Evolutionary conservation across 2,113 vertebrate species (phyloP), one percentile per base, ranked within the genome.

Genomic region (Ceyx cyanopectus): DNA sequence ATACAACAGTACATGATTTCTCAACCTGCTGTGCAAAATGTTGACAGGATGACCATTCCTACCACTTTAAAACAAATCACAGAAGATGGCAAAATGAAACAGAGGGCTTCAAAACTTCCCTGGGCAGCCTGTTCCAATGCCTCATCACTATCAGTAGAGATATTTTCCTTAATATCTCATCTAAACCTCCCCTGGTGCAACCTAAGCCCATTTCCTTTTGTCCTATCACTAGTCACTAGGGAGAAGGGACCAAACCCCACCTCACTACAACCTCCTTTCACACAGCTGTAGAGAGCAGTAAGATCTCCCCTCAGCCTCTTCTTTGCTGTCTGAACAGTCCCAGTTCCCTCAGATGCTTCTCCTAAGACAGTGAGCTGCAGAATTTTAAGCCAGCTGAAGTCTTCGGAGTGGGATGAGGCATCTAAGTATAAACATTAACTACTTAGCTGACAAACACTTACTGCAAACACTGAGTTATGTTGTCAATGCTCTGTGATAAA

Each of bases 341-440:
- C 46, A 48, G 46, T 22, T 48, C 46, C 46, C 46, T 48, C 46
- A 22, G 46, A 48, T 48, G 46, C 46, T 48, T 22, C 46, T 48
- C 46, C 11, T 48, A 48, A 48, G 46, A 12, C 67, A 89, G 8
- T 16, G 34, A 76, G 30, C 40, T 69, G 58, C 32, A 32, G 57
- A 27, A 93, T 54, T 93, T 79, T 89, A 92, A 92, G 30, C 50
- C 48, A 85, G 32, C 14, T 61, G 24, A 81, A 89, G 48, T 11
- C 66, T 92, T 67, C 91, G 74, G 40, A 87, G 75, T 76, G 67
- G 70, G 70, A 87, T 62, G n/a, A 77, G 37, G 22, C 78, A 70
- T 37, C 32, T 1, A 7, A 87, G 27, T 46, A 83, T 34, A 86
- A 90, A 72, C 24, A 68, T 43, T 50, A 74, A 66, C 58, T 92